These are phyloP conservation scores for Synchiropus splendidus DNA, from an alignment of 2,113 vertebrate genomes.

Conservation along the genomic window DNA sequence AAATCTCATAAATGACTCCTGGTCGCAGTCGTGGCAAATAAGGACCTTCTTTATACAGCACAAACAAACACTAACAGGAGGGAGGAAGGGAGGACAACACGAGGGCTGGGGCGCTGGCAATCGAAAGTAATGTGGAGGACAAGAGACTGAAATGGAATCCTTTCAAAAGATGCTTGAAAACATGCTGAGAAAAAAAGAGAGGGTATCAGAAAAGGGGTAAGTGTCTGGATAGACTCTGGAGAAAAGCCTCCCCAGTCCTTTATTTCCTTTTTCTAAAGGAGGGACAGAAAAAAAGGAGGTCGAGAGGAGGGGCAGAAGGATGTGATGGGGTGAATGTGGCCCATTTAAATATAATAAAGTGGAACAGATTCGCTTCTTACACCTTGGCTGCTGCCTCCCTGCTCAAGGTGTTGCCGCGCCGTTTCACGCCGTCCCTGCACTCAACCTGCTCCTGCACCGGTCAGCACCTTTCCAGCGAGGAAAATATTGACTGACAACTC, in stretches of 20 bases:
- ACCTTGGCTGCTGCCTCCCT: slow-evolving; percentile 23
- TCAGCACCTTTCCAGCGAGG: slow-evolving; percentile 39
- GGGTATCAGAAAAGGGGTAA: not conserved
- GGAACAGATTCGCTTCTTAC: slow-evolving; percentile 37
- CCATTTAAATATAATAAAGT: slow-evolving; percentile 49
- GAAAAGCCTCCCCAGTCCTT: slow-evolving; percentile 3
- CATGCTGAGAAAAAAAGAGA: not conserved
- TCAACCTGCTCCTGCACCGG: slow-evolving; percentile 7
- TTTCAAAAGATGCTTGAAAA: no score
- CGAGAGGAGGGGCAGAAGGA: slow-evolving; percentile 18
- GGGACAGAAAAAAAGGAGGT: slow-evolving; percentile 12
- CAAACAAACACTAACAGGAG: slow-evolving; percentile 6
- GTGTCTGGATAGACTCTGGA: not conserved
- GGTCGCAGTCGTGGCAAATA: slow-evolving; percentile 43
- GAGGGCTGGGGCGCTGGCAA: no score
- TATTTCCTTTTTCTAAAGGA: slow-evolving; percentile 18
- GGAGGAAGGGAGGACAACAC: slow-evolving; percentile 18
- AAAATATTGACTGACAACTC: slow-evolving; percentile 17
- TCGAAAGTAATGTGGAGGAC: no score
- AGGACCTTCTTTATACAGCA: slow-evolving; percentile 6
- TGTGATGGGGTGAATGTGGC: slow-evolving; percentile 19
- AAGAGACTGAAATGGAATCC: not conserved
- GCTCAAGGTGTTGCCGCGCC: slow-evolving; percentile 47
- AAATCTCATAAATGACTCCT: slow-evolving; percentile 43
- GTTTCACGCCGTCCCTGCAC: slow-evolving; percentile 29